Percentiles rank a stretch among this genome's conserved stretches.
phyloP scores from a whole-genome alignment of 2,888 invertebrate genomes.

The Tiphia femorata region DNA sequence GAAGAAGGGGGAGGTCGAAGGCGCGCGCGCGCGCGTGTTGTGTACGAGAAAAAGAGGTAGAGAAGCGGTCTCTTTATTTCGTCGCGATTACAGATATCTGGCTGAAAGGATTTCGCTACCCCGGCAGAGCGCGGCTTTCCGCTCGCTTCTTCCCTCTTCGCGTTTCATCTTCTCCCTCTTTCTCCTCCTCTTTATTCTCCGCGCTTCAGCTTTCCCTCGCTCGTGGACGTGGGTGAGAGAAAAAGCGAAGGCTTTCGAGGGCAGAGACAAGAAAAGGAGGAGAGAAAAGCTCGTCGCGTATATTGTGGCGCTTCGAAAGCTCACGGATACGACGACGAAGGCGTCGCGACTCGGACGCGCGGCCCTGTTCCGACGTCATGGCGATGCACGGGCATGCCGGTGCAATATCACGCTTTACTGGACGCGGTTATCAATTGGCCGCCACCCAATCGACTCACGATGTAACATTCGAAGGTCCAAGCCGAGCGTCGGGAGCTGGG shows the following conservation, averaged over 20 bases:
- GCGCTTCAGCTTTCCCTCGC: background rate
- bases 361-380: too few species aligned
- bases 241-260: background rate
- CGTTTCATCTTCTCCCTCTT: background rate
- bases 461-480: background rate
- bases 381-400: too few species aligned
- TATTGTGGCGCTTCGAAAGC: too few species aligned
- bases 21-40: too few species aligned
- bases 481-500: background rate
- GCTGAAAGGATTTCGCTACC: conserved; percentile 20
- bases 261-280: background rate
- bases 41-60: background rate
- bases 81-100: conserved; percentile 38
- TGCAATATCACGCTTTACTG: background rate
- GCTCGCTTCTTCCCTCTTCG: background rate
- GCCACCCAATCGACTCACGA: background rate
- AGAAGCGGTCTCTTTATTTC: conserved; percentile 26
- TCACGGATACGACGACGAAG: too few species aligned
- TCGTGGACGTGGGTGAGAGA: too few species aligned
- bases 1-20: too few species aligned
- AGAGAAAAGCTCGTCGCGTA: background rate
- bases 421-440: background rate
- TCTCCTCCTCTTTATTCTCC: background rate
- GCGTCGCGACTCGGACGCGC: too few species aligned
- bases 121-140: too few species aligned